Evolutionary conservation across 1,140 invertebrate species (phyloP).

Genomic region (Lucilia sericata): DNA sequence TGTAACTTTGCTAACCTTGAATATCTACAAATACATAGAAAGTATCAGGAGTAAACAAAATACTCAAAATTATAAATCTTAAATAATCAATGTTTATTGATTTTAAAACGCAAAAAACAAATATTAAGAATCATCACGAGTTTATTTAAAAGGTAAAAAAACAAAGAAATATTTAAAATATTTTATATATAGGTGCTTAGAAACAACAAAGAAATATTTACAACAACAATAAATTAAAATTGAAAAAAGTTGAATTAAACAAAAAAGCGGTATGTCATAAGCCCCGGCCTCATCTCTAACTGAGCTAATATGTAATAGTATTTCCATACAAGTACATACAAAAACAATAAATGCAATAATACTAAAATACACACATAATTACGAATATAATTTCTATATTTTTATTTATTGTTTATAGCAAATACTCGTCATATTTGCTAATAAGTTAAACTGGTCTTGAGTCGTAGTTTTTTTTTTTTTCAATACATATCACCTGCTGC

Average conservation of each 20-base stretch:
- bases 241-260: background rate
- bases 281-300: background rate
- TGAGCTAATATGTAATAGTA: no score
- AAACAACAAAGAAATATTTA: slow-evolving; percentile 14
- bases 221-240: background rate
- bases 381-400: no score
- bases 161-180: slow-evolving; percentile 5
- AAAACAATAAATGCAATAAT: background rate
- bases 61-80: no score
- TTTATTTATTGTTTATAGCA: no score
- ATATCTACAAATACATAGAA: no score
- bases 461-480: background rate
- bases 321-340: background rate
- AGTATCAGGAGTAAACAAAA: no score
- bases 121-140: background rate
- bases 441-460: no score
- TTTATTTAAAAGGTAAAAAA: slow-evolving; percentile 14
- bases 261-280: background rate
- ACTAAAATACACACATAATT: no score
- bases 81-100: no score
- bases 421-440: background rate
- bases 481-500: slow-evolving; percentile 14
- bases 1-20: no score
- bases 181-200: slow-evolving; percentile 12
- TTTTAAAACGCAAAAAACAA: background rate